Evolutionary conservation across 2,797 vertebrate genomes (phyloP), one percentile per base, ranked within the genome.

Genomic region (Melanotaenia boesemani): DNA sequence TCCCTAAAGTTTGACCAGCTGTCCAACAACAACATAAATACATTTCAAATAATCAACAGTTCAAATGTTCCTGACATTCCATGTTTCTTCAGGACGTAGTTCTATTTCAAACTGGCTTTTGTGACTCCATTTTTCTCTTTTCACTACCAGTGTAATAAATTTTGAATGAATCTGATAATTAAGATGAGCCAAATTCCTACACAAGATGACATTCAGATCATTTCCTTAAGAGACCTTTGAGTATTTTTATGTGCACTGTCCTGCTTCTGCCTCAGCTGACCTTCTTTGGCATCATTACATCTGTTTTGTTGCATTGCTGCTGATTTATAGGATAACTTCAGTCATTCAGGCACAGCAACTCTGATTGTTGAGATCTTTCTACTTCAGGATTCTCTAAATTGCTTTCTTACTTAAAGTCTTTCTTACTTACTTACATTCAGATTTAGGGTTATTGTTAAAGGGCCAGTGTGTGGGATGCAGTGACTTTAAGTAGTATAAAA

Each of bases 51-150:
- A 80, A 86, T 79, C 67, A 76, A 32, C 46, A 60, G 76, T 86
- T 89, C 54, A 82, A 79, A 26, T 80, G 56, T 90, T 88, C 76
- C 59, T 26, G 56, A 81, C 79, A 52, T 70, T 86, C 59, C 36
- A 12, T 55, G 63, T 72, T 70, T 70, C 60, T 56, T 0, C 26
- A 82, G 66, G 63, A 78, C 34, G 60, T 20, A 61, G 15, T 39
- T 61, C 22, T 16, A 58, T 54, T 80, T 85, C 64, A 60, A 48
- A 67, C 26, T 30, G 13, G 18, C 10, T 57, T 32, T 64, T 52
- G 15, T 54, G 55, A 13, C 16, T 36, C 28, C 11, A 63, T 11
- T 36, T 46, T 24, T 8, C 52, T 39, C 16, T 2, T 54, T 26
- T 57, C 36, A 12, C 2, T 4, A 63, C 30, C 16, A 24, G 41